These are phyloP conservation scores for Paguma larvata DNA, from an alignment of 2,797 vertebrate genomes.

Conservation along the genomic window DNA sequence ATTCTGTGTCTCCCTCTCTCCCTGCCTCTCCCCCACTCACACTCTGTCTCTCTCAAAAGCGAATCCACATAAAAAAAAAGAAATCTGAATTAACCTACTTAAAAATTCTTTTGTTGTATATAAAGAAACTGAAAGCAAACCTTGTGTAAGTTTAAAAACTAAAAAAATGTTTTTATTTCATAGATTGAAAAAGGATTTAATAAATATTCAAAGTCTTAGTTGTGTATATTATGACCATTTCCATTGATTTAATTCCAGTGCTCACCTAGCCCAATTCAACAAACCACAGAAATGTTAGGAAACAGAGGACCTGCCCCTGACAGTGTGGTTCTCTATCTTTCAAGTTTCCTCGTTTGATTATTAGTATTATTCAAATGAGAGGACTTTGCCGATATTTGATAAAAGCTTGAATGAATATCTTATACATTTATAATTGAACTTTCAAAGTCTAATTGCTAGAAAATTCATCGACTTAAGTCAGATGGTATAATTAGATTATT, in stretches of 20 bases:
- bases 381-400: slow-evolving; percentile 65
- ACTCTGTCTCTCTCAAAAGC: too few species aligned
- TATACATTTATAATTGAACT: slow-evolving; percentile 64
- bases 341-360: not conserved
- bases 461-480: slow-evolving; percentile 56
- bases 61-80: not conserved
- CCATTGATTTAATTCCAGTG: not conserved
- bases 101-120: not conserved
- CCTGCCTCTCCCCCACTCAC: too few species aligned
- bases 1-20: too few species aligned
- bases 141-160: not conserved
- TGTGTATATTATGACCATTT: not conserved
- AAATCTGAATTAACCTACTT: not conserved
- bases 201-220: not conserved
- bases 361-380: slow-evolving; percentile 46
- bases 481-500: slow-evolving; percentile 62
- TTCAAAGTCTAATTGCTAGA: slow-evolving; percentile 58
- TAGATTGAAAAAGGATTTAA: not conserved
- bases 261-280: not conserved
- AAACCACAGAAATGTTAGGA: not conserved
- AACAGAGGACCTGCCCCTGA: not conserved
- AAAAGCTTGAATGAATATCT: slow-evolving; percentile 67
- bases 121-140: not conserved
- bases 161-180: not conserved
- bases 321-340: not conserved